Percentiles rank a stretch among this genome's conserved stretches.
Evolutionary conservation across 2,113 vertebrate genomes (phyloP).

Genomic region (Tetrao urogallus): DNA sequence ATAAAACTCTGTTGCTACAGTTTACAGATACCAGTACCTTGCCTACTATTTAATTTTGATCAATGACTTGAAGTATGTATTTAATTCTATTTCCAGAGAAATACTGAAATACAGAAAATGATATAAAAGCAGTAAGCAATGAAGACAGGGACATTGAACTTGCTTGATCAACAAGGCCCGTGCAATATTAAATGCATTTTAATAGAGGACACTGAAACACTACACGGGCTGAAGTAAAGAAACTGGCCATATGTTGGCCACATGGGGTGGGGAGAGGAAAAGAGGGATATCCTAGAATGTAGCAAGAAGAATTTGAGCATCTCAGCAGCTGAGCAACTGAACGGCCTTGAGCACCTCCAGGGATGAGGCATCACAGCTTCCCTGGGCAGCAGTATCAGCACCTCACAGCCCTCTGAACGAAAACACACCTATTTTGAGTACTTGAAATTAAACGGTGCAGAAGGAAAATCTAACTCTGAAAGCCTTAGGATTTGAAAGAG

Average conservation of each 20-base stretch:
- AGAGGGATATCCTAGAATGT: background rate
- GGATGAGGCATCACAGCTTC: too few species aligned
- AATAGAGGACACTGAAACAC: background rate
- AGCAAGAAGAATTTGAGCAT: background rate
- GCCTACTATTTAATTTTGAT: background rate
- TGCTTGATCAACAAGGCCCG: background rate
- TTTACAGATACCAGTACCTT: background rate
- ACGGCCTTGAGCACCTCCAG: too few species aligned
- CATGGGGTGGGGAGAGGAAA: accelerated
- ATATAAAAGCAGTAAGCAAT: background rate
- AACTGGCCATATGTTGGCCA: background rate
- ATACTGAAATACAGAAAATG: background rate
- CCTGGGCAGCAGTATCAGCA: too few species aligned
- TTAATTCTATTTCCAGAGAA: background rate
- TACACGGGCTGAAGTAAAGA: background rate
- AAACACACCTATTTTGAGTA: accelerated
- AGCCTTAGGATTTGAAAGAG: background rate
- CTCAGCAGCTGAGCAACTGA: background rate
- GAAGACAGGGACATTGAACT: background rate
- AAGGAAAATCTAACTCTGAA: background rate
- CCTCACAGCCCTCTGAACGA: background rate
- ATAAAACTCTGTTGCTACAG: background rate
- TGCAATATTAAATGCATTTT: background rate
- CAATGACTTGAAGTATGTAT: background rate
- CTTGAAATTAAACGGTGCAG: background rate